Base-by-base conservation (phyloP, 2,113 vertebrate species). In the Oostethus manadensis region DNA sequence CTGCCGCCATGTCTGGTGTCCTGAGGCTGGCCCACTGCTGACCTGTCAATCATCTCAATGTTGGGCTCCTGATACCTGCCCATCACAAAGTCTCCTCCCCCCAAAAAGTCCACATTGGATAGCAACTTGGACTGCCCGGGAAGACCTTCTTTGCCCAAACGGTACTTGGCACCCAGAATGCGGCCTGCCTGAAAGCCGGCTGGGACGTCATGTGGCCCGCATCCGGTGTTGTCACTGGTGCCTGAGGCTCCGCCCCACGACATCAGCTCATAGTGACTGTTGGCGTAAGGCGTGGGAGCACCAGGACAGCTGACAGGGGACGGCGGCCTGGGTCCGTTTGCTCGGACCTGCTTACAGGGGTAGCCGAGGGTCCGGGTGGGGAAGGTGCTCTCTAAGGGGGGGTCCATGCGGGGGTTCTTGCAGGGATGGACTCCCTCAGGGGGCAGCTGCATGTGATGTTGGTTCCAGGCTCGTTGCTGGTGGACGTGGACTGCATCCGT, bases 401-500 rank as follows among this genome's bases (percentile, higher is more conserved):
- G 67, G 44, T 86, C 79, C 74, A 80, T 67, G 83, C 92, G 90
- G 65, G 86, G 93, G 54, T 76, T 84, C 83, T 97, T 96, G 81
- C 93, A 93, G 61, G 91, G 82, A 17, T 93, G 90, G 42, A 88
- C 84, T 13, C 90, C 93, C 63, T 92, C 91, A 7, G 91, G 92
- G 3, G 93, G 91, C 87, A 95, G 94, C 87, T 97, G 96, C 80
- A 97, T 91, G 87, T 98, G 96, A 81, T 96, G 95, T 88, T 96
- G 94, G 74, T 92, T 93, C 97, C 97, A 99, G 26, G 92, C 89
- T 44, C 82, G 82, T 78, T 94, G 91, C 78, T 94, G 94, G 73
- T 93, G 92, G 64, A 92, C 87, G 82, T 95, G 94, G 77, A 95
- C 92, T 43, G 91, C 87, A 26, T 90, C 94, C 63, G 90, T 78